Conservation (phyloP, 2,888 invertebrate genomes). For the Odontocerum albicorne region DNA sequence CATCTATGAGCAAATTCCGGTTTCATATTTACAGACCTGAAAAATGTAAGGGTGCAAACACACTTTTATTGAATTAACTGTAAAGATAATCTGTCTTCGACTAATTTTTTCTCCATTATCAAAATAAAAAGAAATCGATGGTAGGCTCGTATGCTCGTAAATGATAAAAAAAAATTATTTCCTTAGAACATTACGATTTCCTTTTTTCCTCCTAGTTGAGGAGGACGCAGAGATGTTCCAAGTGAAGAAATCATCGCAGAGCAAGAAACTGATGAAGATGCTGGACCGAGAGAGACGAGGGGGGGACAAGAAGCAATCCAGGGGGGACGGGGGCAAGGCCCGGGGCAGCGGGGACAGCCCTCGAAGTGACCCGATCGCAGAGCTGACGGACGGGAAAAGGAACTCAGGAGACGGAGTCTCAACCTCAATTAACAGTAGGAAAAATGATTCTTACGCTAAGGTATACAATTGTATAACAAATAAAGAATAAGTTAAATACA, state of each 20-base stretch:
- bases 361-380: slow-evolving; percentile 40
- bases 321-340: slow-evolving; percentile 42
- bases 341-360: slow-evolving; percentile 41
- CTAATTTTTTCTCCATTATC: too few species aligned
- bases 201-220: slow-evolving; percentile 22
- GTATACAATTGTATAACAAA: slow-evolving; percentile 27
- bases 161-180: too few species aligned
- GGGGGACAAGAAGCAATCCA: slow-evolving; percentile 38
- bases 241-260: slow-evolving; percentile 94
- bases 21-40: too few species aligned
- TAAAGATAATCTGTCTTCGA: too few species aligned
- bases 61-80: too few species aligned
- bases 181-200: slow-evolving; percentile 1
- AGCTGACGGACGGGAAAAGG: slow-evolving; percentile 37
- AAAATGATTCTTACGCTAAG: slow-evolving; percentile 36
- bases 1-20: too few species aligned
- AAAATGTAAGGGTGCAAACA: too few species aligned
- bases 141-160: too few species aligned
- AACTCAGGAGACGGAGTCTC: too few species aligned
- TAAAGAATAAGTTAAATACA: slow-evolving; percentile 1
- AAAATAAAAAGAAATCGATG: too few species aligned
- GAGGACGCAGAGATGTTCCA: slow-evolving; percentile 89
- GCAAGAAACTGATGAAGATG: slow-evolving; percentile 84
- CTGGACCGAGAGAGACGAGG: slow-evolving; percentile 62
- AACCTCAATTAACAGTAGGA: slow-evolving; percentile 34